Evolutionary conservation across 2,888 invertebrate genomes (phyloP).

Genomic region (Formica aserva): DNA sequence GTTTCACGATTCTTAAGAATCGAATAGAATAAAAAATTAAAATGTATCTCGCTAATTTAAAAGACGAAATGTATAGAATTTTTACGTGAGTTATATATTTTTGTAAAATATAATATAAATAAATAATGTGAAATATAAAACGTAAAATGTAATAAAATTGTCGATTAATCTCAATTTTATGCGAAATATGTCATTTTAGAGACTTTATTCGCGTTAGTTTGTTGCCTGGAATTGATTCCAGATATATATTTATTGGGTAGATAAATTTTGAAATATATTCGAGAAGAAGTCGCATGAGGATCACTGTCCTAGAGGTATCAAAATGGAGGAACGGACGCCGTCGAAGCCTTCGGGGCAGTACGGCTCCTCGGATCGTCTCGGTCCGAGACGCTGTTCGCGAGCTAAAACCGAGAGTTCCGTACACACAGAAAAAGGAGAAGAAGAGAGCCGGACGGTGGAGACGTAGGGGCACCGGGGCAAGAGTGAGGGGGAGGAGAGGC

Average conservation of each 20-base stretch:
- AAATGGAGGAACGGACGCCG: conserved; percentile 71
- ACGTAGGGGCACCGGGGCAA: conserved; percentile 62
- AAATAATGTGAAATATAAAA: background rate
- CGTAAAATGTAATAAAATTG: background rate
- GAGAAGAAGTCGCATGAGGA: conserved; percentile 69
- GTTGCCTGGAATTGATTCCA: background rate
- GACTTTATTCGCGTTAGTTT: background rate
- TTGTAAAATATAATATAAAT: background rate
- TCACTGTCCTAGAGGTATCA: conserved; percentile 77
- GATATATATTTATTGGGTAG: background rate
- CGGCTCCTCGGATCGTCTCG: conserved; percentile 71
- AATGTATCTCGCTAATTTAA: background rate
- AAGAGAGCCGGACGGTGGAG: conserved; percentile 49
- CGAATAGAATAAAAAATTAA: background rate
- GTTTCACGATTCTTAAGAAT: background rate
- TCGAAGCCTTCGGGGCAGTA: conserved; percentile 72
- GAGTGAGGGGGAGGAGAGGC: conserved; percentile 48
- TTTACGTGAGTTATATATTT: background rate
- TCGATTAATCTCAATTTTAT: background rate
- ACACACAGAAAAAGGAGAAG: conserved; percentile 50
- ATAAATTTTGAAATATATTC: background rate
- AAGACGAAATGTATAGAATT: background rate
- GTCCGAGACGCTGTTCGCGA: conserved; percentile 70
- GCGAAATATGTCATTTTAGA: background rate
- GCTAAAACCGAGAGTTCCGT: conserved; percentile 68